Base-by-base conservation (phyloP, 1,140 invertebrate species). In the Dendrolimus kikuchii region DNA sequence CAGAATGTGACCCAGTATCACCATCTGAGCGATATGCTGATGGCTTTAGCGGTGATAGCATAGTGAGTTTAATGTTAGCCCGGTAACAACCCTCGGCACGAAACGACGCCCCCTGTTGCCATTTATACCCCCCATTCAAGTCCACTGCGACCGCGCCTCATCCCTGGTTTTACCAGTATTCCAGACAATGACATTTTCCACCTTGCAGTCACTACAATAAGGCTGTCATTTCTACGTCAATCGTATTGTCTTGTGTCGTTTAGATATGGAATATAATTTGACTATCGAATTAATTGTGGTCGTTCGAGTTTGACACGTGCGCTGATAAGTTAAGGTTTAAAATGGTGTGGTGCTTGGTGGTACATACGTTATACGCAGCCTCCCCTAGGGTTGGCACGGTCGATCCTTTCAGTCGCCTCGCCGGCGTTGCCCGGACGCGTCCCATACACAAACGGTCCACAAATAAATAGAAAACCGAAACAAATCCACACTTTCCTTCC, bases 371-470 rank as follows among this genome's bases (percentile, higher is more conserved):
- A 74, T 70, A 79, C 79, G 74, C 80, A 83, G 77, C 80, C 80
- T 86, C 80, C 80, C 80, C 78, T 73, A 70, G 78, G 80, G 75
- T 75, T 70, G 71, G 56, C 62, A 55, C 70, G 74, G 75, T 86
- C 82, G 82, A 86, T 86, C 78, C 77, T 75, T 71, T 68, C 82
- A 86, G 82, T 86, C 76, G 74, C 73, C 72, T 77, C 66, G 74
- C 71, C 76, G 78, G 80, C 80, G 74, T 71, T 71, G 78, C 64
- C 72, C 75, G 76, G 73, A 69, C 77, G 60, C 67, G 71, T 75
- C 53, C 71, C 74, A 62, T 63, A 62, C 69, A 62, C 61, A 50
- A 49, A 55, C 55, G 57, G 55, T 59, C 60, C 60, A 51, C 56
- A 67, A 65, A 57, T 51, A 59, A 61, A 65, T 60, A 62, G 46